Conservation (phyloP, 2,797 vertebrate species). For the Cyprinodon diabolis region DNA sequence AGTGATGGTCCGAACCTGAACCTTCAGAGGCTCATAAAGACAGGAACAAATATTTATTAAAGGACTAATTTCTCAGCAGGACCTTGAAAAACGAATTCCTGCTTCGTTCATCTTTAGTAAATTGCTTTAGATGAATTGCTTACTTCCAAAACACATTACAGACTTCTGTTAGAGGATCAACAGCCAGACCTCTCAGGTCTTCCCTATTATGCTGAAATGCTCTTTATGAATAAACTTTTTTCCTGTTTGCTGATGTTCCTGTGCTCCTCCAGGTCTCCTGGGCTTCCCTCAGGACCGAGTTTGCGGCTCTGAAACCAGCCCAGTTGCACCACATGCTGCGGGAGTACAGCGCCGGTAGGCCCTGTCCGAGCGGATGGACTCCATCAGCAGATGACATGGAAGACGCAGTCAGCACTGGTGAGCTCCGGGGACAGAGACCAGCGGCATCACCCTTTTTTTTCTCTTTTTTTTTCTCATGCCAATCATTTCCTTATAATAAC, state of each 20-base stretch:
- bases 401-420: constrained; percentile 73
- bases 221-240: not conserved
- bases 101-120: no score
- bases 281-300: constrained; percentile 77
- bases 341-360: constrained; percentile 72
- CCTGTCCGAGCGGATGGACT: constrained; percentile 70
- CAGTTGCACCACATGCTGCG: constrained; percentile 85
- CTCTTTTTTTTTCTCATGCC: not conserved
- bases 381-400: constrained; percentile 62
- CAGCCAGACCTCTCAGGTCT: no score
- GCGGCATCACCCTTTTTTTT: not conserved
- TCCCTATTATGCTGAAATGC: no score
- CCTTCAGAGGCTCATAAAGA: no score
- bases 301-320: constrained; percentile 74
- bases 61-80: no score
- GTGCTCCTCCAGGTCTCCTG: constrained; percentile 72
- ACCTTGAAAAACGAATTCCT: no score
- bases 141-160: no score
- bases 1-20: no score
- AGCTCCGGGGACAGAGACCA: not conserved
- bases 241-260: constrained; percentile 6
- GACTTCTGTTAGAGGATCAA: no score
- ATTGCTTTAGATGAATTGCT: no score
- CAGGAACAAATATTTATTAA: no score
- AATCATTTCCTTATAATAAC: not conserved